Base-by-base conservation (phyloP, 1,140 invertebrate species). In the Coptotermes formosanus region DNA sequence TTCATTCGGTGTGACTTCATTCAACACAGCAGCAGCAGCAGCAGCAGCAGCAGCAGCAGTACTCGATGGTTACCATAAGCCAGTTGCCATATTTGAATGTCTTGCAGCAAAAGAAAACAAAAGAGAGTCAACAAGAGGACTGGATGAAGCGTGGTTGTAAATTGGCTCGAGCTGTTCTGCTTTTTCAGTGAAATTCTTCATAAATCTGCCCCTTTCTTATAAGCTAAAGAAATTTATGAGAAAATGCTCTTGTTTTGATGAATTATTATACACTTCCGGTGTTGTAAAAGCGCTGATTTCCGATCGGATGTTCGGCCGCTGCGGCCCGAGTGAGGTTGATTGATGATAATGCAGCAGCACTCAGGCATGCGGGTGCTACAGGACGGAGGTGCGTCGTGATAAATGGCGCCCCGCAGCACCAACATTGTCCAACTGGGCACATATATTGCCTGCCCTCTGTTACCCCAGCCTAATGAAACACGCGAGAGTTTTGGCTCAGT, bases 371-470 rank as follows among this genome's bases (percentile, higher is more conserved):
- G 52, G 52, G 52, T 55, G 19, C 52, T 55, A 55, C 52, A 21
- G 52, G 52, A 55, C 19, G 64, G 64, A 25, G 64, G 25, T 75
- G 64, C 64, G n/a, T 75, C 25, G 64, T 75, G 64, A 75, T 75
- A 75, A 30, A 75, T 75, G 64, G 64, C 25, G n/a, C 64, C 14
- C 52, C 64, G n/a, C 64, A 12, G 64, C 25, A 75, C 64, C 64
- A 30, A 75, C 64, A 75, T 75, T 75, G 64, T 75, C 64, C 64
- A 75, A 75, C n/a, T 75, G 64, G 64, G 25, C 64, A 14, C n/a
- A 75, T 30, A 75, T 75, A 75, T 30, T 75, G 52, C 3, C 52
- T 21, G 16, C 52, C 19, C 52, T 21, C 52, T 55, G 52, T 21
- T 55, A 16, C 19, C 19, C 19, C 3, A 55, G 19, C 4, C 3